These are phyloP conservation scores for Mastomys coucha DNA, from an alignment of 2,113 vertebrate species.

Conservation along the genomic window DNA sequence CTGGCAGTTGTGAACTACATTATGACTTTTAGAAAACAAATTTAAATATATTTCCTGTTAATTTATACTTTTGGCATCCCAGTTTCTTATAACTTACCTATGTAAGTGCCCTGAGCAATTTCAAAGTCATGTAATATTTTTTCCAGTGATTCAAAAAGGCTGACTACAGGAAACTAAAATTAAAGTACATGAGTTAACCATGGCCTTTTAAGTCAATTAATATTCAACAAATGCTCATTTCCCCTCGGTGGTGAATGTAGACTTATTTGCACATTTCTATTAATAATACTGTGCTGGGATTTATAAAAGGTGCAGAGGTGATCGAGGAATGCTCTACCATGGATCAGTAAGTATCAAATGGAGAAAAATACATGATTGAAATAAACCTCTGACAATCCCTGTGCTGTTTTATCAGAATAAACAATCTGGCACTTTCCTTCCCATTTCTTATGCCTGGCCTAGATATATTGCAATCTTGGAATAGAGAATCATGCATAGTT, in stretches of 20 bases:
- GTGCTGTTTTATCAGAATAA: not conserved
- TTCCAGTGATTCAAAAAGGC: not conserved
- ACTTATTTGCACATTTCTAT: not conserved
- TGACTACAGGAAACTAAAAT: conserved; percentile 51
- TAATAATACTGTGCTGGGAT: not conserved
- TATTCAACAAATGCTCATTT: conserved; percentile 40
- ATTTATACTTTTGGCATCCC: not conserved
- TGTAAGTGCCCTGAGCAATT: conserved; percentile 27
- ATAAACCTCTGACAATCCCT: not conserved
- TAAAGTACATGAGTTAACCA: conserved; percentile 35
- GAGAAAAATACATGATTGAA: not conserved
- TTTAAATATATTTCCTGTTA: conserved; percentile 35
- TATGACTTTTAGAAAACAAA: conserved; percentile 57
- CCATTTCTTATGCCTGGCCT: not conserved
- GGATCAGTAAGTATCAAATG: not conserved
- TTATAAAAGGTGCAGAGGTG: not conserved
- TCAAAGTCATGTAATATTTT: conserved; percentile 8
- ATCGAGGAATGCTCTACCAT: not conserved
- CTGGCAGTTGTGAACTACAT: conserved; percentile 41
- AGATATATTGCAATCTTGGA: not conserved
- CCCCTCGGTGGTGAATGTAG: not conserved
- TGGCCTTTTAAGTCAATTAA: conserved; percentile 50
- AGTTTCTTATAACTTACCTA: conserved; percentile 30
- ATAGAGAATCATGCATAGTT: not conserved
- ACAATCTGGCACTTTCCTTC: not conserved